Conservation (phyloP, 1,140 invertebrate genomes). For the Lasioglossum baleicum region DNA sequence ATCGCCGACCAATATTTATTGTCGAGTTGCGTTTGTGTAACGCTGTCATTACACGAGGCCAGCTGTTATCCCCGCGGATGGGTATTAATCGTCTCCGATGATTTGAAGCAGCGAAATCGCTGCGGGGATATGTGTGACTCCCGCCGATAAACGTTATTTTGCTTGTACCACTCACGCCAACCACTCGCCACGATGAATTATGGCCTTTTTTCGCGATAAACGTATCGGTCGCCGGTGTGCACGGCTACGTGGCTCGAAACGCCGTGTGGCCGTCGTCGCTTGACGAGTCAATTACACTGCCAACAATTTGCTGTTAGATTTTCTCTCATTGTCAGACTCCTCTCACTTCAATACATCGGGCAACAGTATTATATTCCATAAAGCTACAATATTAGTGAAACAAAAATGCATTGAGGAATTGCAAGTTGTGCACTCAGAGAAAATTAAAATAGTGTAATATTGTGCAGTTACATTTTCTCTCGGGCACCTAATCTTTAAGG, state of each 20-base stretch:
- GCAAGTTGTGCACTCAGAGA: no score
- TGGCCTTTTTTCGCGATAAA: slow-evolving; percentile 2
- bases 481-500: no score
- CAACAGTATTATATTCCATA: no score
- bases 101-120: slow-evolving; percentile 40
- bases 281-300: slow-evolving; percentile 38
- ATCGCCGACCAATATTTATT: slow-evolving; percentile 60
- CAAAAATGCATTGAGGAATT: no score
- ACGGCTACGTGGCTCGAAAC: not conserved
- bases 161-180: slow-evolving; percentile 32
- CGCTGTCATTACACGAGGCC: slow-evolving; percentile 35
- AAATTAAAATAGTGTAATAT: no score
- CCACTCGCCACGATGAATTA: slow-evolving; percentile 35
- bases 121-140: slow-evolving; percentile 37
- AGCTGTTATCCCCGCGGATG: slow-evolving; percentile 46
- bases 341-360: no score
- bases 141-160: slow-evolving; percentile 39
- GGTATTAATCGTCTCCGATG: slow-evolving; percentile 55
- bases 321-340: no score
- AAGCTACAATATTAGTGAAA: no score
- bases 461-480: no score
- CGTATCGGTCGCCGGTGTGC: slow-evolving; percentile 12
- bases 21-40: slow-evolving; percentile 64
- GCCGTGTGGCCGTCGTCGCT: slow-evolving; percentile 19
- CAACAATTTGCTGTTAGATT: no score